These are phyloP conservation scores for Tachina fera DNA, from an alignment of 2,888 invertebrate species.

Conservation along the genomic window DNA sequence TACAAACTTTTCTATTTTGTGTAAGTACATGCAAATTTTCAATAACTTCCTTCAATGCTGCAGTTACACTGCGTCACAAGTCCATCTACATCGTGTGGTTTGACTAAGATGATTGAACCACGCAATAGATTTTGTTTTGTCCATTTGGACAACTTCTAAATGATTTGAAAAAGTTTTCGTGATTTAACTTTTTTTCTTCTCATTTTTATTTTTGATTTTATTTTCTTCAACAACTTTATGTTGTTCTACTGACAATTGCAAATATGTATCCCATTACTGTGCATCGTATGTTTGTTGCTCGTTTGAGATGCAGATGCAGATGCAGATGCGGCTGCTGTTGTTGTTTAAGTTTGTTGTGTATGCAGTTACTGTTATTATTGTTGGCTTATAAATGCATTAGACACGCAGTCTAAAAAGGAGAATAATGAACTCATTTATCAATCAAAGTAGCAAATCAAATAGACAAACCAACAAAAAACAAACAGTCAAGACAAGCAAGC, in stretches of 20 bases:
- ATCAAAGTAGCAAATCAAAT: conserved; percentile 71
- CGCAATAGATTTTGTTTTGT: conserved; percentile 47
- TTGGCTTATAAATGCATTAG: conserved; percentile 67
- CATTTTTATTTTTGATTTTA: background rate
- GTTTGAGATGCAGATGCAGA: conserved; percentile 34
- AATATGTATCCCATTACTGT: conserved; percentile 9
- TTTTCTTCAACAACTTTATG: background rate
- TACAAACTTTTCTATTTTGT: background rate
- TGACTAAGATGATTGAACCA: conserved; percentile 23
- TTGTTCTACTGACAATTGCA: conserved; percentile 58
- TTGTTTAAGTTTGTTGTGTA: conserved; percentile 23
- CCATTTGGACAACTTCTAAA: conserved; percentile 35
- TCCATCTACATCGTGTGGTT: background rate
- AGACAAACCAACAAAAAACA: conserved; percentile 55
- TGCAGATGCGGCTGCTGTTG: conserved; percentile 26
- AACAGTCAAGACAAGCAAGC: conserved; percentile 30
- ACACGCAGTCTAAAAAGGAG: conserved; percentile 69
- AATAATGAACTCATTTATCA: conserved; percentile 71
- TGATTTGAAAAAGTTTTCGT: conserved; percentile 39
- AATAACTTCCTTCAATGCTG: conserved; percentile 19
- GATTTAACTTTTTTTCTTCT: conserved; percentile 28
- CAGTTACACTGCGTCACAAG: background rate
- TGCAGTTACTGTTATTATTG: conserved; percentile 49
- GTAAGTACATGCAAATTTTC: background rate
- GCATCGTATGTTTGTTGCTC: conserved; percentile 30